These are phyloP conservation scores for Montipora efflorescens DNA, from an alignment of 64 coral and sea anemone genomes.

Conservation along the genomic window DNA sequence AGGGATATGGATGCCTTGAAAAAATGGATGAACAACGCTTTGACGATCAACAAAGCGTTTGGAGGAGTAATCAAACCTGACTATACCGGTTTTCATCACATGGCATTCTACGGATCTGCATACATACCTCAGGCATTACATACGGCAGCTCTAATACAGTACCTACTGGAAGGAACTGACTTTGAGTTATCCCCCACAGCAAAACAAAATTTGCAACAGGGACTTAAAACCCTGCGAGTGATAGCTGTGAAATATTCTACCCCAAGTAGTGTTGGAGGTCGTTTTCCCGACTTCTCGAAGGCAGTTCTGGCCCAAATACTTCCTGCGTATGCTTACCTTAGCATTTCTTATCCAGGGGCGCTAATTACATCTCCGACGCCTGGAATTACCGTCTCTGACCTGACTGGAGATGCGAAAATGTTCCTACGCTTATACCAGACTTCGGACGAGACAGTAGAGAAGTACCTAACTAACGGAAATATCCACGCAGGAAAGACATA, in stretches of 20 bases:
- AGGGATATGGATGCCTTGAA: too few relatives aligned
- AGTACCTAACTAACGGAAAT: neutral
- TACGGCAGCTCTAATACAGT: conserved; percentile 30
- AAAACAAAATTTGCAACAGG: neutral
- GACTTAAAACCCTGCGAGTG: conserved; percentile 17
- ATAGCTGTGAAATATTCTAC: conserved; percentile 60
- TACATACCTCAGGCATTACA: conserved; percentile 65
- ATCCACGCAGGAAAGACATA: neutral
- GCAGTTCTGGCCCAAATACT: neutral
- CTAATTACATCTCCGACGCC: neutral
- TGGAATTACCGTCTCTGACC: neutral
- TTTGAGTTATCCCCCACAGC: conserved; percentile 21
- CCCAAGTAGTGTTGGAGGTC: conserved; percentile 56
- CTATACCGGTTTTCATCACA: conserved; percentile 71
- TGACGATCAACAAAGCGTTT: conserved; percentile 61
- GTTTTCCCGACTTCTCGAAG: conserved; percentile 33
- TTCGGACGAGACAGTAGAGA: neutral
- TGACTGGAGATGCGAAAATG: neutral
- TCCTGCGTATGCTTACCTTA: conserved; percentile 49
- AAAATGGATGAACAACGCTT: conserved; percentile 37
- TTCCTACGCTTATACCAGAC: conserved; percentile 13
- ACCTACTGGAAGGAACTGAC: conserved; percentile 54
- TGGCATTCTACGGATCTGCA: conserved; percentile 64
- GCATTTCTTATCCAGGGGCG: neutral
- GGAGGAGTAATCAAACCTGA: conserved; percentile 76